These are phyloP conservation scores for Hanleya hanleyi DNA, from an alignment of 2,888 invertebrate species.

Conservation along the genomic window DNA sequence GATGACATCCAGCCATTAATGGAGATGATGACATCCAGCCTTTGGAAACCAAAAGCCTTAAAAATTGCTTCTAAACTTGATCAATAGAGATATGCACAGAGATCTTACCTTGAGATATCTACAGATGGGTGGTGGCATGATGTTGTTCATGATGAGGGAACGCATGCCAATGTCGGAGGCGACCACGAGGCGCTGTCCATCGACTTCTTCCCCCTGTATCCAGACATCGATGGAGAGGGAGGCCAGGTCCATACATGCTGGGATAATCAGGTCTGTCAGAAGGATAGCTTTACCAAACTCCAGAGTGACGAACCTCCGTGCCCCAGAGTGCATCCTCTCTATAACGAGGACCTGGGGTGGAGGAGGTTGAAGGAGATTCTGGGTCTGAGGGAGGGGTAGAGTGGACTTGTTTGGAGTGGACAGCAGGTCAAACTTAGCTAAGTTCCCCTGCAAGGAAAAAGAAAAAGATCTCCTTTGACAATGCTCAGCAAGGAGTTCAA, in stretches of 20 bases:
- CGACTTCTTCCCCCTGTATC: conserved; percentile 89
- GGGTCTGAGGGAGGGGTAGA: conserved; percentile 73
- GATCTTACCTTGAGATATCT: conserved; percentile 86
- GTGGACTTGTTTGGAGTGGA: conserved; percentile 17
- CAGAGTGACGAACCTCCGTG: conserved; percentile 90
- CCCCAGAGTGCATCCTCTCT: conserved; percentile 93
- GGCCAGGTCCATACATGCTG: conserved; percentile 76
- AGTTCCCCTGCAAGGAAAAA: neutral
- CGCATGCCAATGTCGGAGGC: conserved; percentile 91
- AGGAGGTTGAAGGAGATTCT: conserved; percentile 85
- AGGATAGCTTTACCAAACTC: conserved; percentile 92
- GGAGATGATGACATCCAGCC: too few species aligned
- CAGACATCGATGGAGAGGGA: conserved; percentile 93
- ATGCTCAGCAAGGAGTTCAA: too few species aligned
- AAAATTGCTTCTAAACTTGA: too few species aligned
- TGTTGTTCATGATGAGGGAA: conserved; percentile 88
- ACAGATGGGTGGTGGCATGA: conserved; percentile 92
- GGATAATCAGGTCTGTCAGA: conserved; percentile 84
- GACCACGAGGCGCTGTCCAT: conserved; percentile 87
- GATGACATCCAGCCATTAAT: too few species aligned
- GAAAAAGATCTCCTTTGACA: too few species aligned
- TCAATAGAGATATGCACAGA: too few species aligned
- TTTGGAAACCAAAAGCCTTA: too few species aligned
- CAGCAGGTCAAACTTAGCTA: neutral
- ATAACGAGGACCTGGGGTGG: conserved; percentile 85